Percentiles rank a stretch among this genome's conserved stretches.
phyloP scores from a whole-genome alignment of 2,888 invertebrate genomes.

The Torymus texanus region DNA sequence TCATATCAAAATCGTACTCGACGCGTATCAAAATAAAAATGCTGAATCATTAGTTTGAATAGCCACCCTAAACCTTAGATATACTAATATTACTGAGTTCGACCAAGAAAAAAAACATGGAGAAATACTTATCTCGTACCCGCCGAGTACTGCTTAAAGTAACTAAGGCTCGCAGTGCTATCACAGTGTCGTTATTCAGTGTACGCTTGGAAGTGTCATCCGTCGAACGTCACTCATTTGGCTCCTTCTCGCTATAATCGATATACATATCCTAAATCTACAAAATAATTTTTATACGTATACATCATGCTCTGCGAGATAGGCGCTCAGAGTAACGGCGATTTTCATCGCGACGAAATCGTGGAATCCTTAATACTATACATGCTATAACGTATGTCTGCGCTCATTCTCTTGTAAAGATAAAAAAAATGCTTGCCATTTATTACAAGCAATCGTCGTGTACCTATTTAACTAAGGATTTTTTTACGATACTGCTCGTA shows the following conservation, averaged over 20 bases:
- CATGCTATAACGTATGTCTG: constrained; percentile 36
- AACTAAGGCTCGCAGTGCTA: constrained; percentile 57
- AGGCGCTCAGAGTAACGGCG: background rate
- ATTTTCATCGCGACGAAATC: constrained; percentile 17
- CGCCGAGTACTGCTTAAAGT: constrained; percentile 56
- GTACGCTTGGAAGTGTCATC: constrained; percentile 50
- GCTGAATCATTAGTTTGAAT: constrained; percentile 15
- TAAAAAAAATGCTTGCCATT: constrained; percentile 25
- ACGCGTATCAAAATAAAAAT: too few relatives aligned
- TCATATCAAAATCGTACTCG: too few relatives aligned
- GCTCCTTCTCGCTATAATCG: constrained; percentile 17
- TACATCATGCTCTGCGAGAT: constrained; percentile 21
- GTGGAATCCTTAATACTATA: constrained; percentile 23
- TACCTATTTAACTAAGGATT: constrained; percentile 30
- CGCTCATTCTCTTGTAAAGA: constrained; percentile 14
- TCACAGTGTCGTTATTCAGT: constrained; percentile 60
- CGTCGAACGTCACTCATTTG: constrained; percentile 14
- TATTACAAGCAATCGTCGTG: constrained; percentile 37
- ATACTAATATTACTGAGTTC: constrained; percentile 34
- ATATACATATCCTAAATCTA: constrained; percentile 18
- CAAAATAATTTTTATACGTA: constrained; percentile 17
- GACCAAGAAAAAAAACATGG: constrained; percentile 42
- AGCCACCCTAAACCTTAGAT: constrained; percentile 37
- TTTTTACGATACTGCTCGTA: constrained; percentile 1
- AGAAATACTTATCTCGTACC: constrained; percentile 47